These are phyloP conservation scores for Lucilia cuprina DNA, from an alignment of 1,140 invertebrate genomes.

Conservation along the genomic window DNA sequence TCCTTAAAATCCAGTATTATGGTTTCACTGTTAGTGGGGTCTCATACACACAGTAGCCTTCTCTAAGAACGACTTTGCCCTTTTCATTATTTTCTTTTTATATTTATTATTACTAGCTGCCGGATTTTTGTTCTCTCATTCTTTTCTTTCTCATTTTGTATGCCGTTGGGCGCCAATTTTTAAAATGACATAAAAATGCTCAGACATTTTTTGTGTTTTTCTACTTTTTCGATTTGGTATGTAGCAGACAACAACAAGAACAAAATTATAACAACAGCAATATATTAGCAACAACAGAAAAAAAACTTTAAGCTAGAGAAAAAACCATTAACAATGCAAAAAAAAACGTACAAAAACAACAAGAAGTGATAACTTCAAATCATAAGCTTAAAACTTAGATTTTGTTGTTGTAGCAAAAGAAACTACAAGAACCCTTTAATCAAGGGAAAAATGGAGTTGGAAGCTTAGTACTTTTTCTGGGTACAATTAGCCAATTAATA, in stretches of 20 bases:
- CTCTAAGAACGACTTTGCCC: too few species aligned
- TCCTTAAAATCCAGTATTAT: too few species aligned
- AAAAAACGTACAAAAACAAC: not conserved
- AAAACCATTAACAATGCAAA: too few species aligned
- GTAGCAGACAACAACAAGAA: not conserved
- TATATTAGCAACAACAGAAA: too few species aligned
- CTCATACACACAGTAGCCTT: too few species aligned
- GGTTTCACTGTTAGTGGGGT: too few species aligned
- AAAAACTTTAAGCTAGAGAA: not conserved
- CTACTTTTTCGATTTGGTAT: not conserved
- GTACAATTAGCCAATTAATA: too few species aligned
- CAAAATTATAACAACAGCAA: slow-evolving; percentile 17
- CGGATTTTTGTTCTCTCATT: not conserved
- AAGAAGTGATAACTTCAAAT: not conserved
- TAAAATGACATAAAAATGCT: slow-evolving; percentile 35
- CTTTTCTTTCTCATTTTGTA: slow-evolving; percentile 29
- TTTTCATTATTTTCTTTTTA: not conserved
- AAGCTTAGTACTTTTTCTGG: too few species aligned
- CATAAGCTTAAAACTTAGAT: slow-evolving; percentile 13
- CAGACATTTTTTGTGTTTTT: slow-evolving; percentile 8
- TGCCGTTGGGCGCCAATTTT: slow-evolving; percentile 40
- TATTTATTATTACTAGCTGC: not conserved
- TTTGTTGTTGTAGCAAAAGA: not conserved
- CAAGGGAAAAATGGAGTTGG: too few species aligned
- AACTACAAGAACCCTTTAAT: not conserved